Percentiles rank a stretch among this genome's conserved stretches.
These are phyloP conservation scores for Anastatus disparis DNA, from an alignment of 1,140 invertebrate genomes.

Conservation along the genomic window DNA sequence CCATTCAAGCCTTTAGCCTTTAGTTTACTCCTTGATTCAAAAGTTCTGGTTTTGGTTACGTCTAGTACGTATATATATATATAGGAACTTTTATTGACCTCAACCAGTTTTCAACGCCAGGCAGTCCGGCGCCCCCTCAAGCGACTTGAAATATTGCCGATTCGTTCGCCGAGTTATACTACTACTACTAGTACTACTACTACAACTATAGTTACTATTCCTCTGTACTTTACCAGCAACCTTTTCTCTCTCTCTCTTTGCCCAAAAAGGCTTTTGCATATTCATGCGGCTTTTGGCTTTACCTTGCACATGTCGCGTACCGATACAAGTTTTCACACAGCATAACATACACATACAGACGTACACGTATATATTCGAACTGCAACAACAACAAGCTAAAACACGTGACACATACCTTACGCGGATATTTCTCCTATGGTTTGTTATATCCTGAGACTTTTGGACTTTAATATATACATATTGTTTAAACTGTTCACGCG, in stretches of 20 bases:
- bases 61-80: too few species aligned
- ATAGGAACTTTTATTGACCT: not conserved
- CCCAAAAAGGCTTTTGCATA: conserved; percentile 58
- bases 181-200: too few species aligned
- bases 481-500: too few species aligned
- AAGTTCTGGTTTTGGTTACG: not conserved
- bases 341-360: not conserved
- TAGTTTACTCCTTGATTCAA: conserved; percentile 10
- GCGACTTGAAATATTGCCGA: conserved; percentile 54
- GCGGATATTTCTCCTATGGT: not conserved
- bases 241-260: too few species aligned
- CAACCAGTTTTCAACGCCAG: not conserved
- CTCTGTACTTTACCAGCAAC: too few species aligned
- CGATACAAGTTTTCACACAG: conserved; percentile 44
- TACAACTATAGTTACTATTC: too few species aligned
- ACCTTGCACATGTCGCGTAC: conserved; percentile 53
- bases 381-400: too few species aligned
- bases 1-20: too few species aligned
- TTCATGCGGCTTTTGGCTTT: conserved; percentile 47
- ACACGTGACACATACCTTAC: conserved; percentile 29
- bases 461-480: too few species aligned
- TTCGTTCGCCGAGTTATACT: too few species aligned
- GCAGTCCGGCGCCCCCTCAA: conserved; percentile 45
- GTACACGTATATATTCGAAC: too few species aligned
- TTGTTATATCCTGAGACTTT: too few species aligned